Conservation (phyloP, 2,797 vertebrate genomes). For the Hylomyscus alleni region DNA sequence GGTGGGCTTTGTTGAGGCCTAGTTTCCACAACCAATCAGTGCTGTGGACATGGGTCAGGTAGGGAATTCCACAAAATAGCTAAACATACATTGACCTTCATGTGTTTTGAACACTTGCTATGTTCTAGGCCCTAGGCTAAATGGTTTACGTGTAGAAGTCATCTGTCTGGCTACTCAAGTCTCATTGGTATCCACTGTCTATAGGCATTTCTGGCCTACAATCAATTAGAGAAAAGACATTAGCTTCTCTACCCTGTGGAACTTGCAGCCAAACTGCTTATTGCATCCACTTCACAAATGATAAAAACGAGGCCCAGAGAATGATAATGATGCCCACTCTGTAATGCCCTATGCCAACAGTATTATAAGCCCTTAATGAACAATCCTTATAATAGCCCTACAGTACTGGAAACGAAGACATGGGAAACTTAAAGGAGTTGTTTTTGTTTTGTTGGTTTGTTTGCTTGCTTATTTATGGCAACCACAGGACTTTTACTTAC, state of each 20-base stretch:
- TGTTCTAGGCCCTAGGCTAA: background rate
- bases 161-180: conserved; percentile 23
- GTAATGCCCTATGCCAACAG: background rate
- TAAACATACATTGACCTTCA: background rate
- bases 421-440: background rate
- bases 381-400: background rate
- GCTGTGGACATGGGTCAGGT: background rate
- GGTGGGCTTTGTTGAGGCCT: background rate
- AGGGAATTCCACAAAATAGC: background rate
- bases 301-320: background rate
- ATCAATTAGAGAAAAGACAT: background rate
- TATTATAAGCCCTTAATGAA: background rate
- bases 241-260: background rate
- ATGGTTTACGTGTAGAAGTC: background rate
- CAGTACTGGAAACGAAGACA: background rate
- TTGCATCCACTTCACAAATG: background rate
- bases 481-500: background rate
- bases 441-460: background rate
- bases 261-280: background rate
- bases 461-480: background rate
- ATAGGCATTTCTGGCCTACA: background rate
- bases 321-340: background rate
- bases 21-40: background rate
- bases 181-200: background rate
- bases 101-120: background rate